Conservation (phyloP, 2,888 invertebrate genomes). For the Thera britannica region DNA sequence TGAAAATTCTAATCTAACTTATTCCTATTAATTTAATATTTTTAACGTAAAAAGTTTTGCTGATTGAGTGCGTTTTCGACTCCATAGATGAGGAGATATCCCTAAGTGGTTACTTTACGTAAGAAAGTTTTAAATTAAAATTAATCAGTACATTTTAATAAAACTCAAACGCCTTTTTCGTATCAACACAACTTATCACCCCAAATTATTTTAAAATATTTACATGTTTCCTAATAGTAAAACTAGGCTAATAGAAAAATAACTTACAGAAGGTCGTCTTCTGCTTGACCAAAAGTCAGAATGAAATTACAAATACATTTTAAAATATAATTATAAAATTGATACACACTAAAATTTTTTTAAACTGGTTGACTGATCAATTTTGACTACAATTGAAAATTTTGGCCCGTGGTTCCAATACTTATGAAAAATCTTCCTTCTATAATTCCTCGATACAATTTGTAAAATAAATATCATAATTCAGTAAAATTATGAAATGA, state of each 20-base stretch:
- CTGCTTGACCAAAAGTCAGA: conserved; percentile 44
- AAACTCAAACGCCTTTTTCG: conserved; percentile 71
- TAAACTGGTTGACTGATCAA: conserved; percentile 67
- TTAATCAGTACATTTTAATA: conserved; percentile 83
- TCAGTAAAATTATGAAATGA: conserved; percentile 51
- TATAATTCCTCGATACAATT: conserved; percentile 24
- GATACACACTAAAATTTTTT: conserved; percentile 45
- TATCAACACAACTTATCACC: conserved; percentile 38
- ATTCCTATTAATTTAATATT: conserved; percentile 11
- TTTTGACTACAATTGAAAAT: conserved; percentile 78
- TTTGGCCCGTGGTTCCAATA: conserved; percentile 79
- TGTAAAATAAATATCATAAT: conserved; percentile 47
- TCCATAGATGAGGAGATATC: conserved; percentile 78
- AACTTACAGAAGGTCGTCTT: conserved; percentile 46
- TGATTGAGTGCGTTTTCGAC: conserved; percentile 8
- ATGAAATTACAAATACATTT: conserved; percentile 25
- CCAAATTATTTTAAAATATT: conserved; percentile 32
- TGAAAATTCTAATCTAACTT: conserved; percentile 15
- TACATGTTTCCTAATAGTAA: conserved; percentile 49
- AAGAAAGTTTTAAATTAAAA: conserved; percentile 77
- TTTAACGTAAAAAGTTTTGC: conserved; percentile 24
- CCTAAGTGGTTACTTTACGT: conserved; percentile 66
- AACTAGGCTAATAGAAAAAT: conserved; percentile 43
- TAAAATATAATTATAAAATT: conserved; percentile 34
- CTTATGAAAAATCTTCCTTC: conserved; percentile 59